phyloP scores from a whole-genome alignment of 1,140 invertebrate species.

The Calycopis cecrops region DNA sequence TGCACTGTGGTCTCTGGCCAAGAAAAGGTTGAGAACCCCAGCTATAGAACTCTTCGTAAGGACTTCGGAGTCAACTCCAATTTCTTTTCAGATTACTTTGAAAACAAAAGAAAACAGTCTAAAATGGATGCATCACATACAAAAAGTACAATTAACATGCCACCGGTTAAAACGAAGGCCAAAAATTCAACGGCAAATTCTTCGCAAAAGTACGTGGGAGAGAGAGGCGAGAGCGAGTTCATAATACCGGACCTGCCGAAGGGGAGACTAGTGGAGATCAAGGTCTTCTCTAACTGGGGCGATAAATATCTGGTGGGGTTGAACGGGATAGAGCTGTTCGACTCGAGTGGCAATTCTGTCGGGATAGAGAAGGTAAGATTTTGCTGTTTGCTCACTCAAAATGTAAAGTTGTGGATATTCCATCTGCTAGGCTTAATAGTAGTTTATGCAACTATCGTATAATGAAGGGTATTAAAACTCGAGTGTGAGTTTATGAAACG shows the following conservation, averaged over 20 bases:
- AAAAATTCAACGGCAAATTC: slow-evolving; percentile 41
- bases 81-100: slow-evolving; percentile 30
- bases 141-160: slow-evolving; percentile 24
- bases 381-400: background rate
- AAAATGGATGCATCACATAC: slow-evolving; percentile 29
- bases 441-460: too few species aligned
- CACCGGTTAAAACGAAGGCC: slow-evolving; percentile 22
- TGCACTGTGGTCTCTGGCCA: too few species aligned
- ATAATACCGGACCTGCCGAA: slow-evolving; percentile 84
- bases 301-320: slow-evolving; percentile 87
- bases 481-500: too few species aligned
- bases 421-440: too few species aligned
- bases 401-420: too few species aligned
- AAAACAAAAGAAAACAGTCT: slow-evolving; percentile 25
- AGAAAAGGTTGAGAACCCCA: too few species aligned
- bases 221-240: slow-evolving; percentile 51
- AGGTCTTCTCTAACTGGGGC: slow-evolving; percentile 88
- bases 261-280: slow-evolving; percentile 80
- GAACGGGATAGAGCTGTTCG: slow-evolving; percentile 88
- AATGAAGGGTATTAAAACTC: too few species aligned
- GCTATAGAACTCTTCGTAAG: too few species aligned
- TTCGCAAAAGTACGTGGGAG: slow-evolving; percentile 28
- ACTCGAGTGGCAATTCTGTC: slow-evolving; percentile 77
- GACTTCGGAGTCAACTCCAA: background rate
- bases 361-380: slow-evolving; percentile 73